Base-by-base conservation (phyloP, 2,888 invertebrate species). In the Notodonta dromedarius region DNA sequence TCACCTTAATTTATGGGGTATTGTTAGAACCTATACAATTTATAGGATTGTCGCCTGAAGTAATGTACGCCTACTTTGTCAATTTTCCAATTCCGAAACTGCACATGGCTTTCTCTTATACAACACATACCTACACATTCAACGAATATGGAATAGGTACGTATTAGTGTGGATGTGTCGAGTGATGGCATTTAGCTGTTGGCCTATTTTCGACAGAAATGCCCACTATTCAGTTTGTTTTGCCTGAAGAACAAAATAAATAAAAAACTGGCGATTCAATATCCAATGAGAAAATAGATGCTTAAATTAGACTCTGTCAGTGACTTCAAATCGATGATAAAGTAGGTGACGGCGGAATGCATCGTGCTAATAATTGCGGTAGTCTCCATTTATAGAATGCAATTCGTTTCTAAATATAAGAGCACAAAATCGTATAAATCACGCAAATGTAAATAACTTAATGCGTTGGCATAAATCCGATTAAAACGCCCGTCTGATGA, bases 11-110 rank as follows among this genome's bases (percentile, higher is more conserved):
- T 86, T 84, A 86, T 81, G 74, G 76, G 78, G 77, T 83, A 86
- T 85, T 88, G 84, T 85, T 83, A 72, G 84, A 81, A 83, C 79
- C 79, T 72, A 77, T 84, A 78, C 79, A 83, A 78, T 84, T 78
- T 82, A 82, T 78, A 79, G 78, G 79, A 77, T 78, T 81, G 73
- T 76, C 70, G 82, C 73, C 76, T 78, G 73, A 68, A 50, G 60
- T 50, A 57, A 42, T 62, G 62, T 67, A 68, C 74, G 74, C 73
- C 66, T 68, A 65, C 74, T 70, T 66, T 66, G 63, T 70, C 75
- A 76, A n/a, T 76, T 82, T 82, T 67, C 56, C 62, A 57, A 51
- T 64, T 32, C 57, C 60, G 42, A 35, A 59, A 58, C 54, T 59
- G 11, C 52, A 42, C 32, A 46, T 61, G 44, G 35, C 60, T 56